Evolutionary conservation across 2,797 vertebrate genomes (phyloP), one percentile per base, ranked within the genome.

Genomic region (Epinephelus awoara): DNA sequence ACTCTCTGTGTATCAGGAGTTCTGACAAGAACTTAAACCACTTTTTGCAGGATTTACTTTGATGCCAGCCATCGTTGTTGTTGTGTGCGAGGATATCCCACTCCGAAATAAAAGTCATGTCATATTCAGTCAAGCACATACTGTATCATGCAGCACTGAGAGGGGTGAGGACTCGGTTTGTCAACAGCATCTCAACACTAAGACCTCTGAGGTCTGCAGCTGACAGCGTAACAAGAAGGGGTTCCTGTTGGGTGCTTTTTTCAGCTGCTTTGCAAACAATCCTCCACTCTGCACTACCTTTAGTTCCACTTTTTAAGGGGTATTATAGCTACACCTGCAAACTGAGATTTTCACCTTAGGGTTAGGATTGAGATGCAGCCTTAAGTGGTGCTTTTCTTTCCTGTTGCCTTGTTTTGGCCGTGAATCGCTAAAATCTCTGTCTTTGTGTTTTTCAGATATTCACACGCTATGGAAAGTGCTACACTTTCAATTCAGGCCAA

Each of bases 391-490:
- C n/a, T 10, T 46, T 46, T 61, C 21, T 29, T 17, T 52, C 1
- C 6, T 21, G 14, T 58, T 8, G 8, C 47, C 10, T 8, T 19
- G 9, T 46, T 17, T 52, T 61, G 3, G 14, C 9, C 11, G 11
- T 2, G 7, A 61, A 11, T 38, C n/a, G 44, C 54, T 66, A n/a
- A 83, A 51, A 34, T 25, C 14, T 14, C 13, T 34, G 46, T 81
- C 5, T 80, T 50, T 84, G 10, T 88, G n/a, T 86, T 3, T 92
- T 89, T 63, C 84, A 98, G 97, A 97, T 98, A 89, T 98, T 97
- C 91, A 99, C 98, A 0, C 95, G 98, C 79, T 99, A 99, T 0
- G 98, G 98, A 67, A 99, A 99, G 87, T 99, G 98, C 92, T 99
- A 99, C 95, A 99, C 98, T 0, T 99, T 99, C 89, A 99, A 99